A percentile compares a stretch with the other conserved stretches of the same genome.
Evolutionary conservation across 2,797 vertebrate species (phyloP).

Genomic region (Meda fulgida): DNA sequence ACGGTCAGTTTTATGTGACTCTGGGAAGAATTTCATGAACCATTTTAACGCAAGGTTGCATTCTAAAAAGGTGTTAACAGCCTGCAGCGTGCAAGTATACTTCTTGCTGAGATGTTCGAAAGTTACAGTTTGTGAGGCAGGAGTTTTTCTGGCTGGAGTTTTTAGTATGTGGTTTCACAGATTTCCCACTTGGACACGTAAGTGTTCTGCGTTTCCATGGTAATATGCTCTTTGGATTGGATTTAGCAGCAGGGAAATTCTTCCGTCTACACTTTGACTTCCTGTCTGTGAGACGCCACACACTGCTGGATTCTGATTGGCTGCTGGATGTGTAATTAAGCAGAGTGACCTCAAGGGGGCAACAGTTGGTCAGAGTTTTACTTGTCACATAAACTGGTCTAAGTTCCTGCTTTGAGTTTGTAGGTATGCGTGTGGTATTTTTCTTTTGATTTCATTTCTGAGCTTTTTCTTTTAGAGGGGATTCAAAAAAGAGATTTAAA

Average conservation of each 20-base stretch:
- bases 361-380: conserved; percentile 23
- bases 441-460: conserved; percentile 74
- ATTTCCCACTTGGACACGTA: background rate
- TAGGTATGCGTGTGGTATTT: conserved; percentile 62
- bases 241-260: conserved; percentile 33
- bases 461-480: conserved; percentile 62
- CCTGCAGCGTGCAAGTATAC: background rate
- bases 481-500: conserved; percentile 63
- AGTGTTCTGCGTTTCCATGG: conserved; percentile 23
- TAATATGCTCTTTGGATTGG: conserved; percentile 2
- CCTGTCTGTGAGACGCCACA: conserved; percentile 1
- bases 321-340: background rate
- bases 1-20: conserved; percentile 76
- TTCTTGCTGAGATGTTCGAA: conserved; percentile 1
- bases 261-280: conserved; percentile 17
- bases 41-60: background rate
- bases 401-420: conserved; percentile 65
- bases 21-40: background rate
- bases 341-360: conserved; percentile 22
- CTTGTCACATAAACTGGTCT: conserved; percentile 30
- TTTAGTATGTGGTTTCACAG: conserved; percentile 32
- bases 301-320: conserved; percentile 25
- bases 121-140: conserved; percentile 13
- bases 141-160: conserved; percentile 6
- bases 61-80: conserved; percentile 61